Evolutionary conservation across 2,888 invertebrate species (phyloP).

Genomic region (Schizaphis graminum): DNA sequence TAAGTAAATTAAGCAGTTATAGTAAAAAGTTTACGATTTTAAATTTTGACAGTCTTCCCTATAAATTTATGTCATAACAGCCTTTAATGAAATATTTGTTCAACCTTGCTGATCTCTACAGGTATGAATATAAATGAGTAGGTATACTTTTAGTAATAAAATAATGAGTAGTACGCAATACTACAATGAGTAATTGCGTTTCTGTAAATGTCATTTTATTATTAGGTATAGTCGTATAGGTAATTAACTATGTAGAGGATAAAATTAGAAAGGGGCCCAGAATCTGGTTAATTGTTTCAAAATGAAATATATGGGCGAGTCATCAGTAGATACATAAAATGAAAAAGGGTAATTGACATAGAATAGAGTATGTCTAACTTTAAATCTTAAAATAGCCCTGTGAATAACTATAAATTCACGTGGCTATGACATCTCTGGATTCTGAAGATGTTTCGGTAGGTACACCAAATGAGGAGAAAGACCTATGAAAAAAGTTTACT

Average conservation of each 20-base stretch:
- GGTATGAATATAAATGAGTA: background rate
- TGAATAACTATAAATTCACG: slow-evolving; percentile 9
- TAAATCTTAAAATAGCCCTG: background rate
- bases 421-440: background rate
- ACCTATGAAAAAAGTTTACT: background rate
- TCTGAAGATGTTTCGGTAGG: background rate
- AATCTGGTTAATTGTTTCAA: background rate
- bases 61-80: background rate
- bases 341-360: background rate
- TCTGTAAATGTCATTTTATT: background rate
- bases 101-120: background rate
- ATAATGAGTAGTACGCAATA: background rate
- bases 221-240: background rate
- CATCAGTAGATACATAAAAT: background rate
- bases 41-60: background rate
- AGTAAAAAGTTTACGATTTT: background rate
- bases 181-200: background rate
- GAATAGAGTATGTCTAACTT: background rate
- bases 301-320: background rate
- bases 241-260: background rate
- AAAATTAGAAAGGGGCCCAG: background rate
- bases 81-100: background rate
- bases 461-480: too few species aligned
- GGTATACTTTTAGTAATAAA: background rate
- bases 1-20: background rate